phyloP scores from a whole-genome alignment of 2,888 invertebrate genomes.

The Leptopilina myrica region DNA sequence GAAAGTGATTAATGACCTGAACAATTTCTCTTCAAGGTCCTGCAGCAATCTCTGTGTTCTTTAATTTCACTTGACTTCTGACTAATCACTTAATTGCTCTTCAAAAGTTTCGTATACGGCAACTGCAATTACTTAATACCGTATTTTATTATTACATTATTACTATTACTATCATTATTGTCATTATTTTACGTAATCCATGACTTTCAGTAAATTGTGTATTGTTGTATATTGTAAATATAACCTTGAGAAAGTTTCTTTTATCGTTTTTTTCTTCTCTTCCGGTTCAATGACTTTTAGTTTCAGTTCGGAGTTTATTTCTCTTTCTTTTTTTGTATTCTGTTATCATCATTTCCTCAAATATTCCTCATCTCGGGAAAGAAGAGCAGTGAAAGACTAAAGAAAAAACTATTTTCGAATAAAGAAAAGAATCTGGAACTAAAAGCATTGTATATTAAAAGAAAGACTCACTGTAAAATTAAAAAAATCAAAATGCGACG shows the following conservation, averaged over 20 bases:
- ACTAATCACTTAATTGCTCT: conserved; percentile 24
- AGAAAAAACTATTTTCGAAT: no score
- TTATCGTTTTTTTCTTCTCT: not conserved
- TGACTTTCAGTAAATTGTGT: not conserved
- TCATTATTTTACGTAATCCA: conserved; percentile 10
- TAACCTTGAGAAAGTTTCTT: conserved; percentile 15
- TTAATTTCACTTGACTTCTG: conserved; percentile 25
- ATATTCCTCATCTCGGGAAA: no score
- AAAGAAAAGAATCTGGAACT: no score
- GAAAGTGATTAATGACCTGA: conserved; percentile 27
- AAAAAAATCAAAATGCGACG: no score
- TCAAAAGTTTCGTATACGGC: not conserved
- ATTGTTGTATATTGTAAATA: no score
- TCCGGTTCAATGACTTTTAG: conserved; percentile 2
- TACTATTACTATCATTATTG: no score
- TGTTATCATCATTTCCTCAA: no score
- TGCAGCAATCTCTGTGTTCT: conserved; percentile 13
- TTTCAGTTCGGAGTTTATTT: not conserved
- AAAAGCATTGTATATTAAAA: no score
- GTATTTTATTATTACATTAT: not conserved
- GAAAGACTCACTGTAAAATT: no score
- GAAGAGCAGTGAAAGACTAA: no score
- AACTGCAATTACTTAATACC: conserved; percentile 13
- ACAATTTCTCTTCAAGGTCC: conserved; percentile 26
- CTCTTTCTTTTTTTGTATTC: no score